Conservation (phyloP, 2,797 vertebrate species). For the Chelmon rostratus region DNA sequence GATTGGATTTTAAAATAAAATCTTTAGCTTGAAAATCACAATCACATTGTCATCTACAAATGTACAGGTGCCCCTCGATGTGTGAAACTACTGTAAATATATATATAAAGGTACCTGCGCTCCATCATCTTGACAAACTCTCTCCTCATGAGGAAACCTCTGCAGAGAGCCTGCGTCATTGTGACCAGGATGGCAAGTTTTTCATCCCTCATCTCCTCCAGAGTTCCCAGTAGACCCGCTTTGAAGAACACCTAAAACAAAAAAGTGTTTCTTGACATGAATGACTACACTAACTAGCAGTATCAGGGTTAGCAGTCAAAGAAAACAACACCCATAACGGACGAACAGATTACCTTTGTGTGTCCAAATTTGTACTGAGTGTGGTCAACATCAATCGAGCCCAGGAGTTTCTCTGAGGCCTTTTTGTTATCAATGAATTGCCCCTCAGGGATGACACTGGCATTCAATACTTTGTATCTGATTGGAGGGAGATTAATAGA, state of each 20-base stretch:
- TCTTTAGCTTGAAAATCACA: background rate
- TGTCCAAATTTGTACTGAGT: slow-evolving; percentile 92
- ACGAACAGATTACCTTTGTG: slow-evolving; percentile 85
- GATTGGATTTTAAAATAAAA: background rate
- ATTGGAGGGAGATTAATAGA: background rate
- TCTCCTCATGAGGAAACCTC: slow-evolving; percentile 88
- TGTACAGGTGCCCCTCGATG: background rate
- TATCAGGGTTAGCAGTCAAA: background rate
- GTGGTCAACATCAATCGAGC: slow-evolving; percentile 89
- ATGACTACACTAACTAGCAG: background rate
- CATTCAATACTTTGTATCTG: slow-evolving; percentile 92
- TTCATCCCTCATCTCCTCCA: slow-evolving; percentile 92
- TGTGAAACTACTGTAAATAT: background rate
- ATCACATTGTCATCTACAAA: background rate
- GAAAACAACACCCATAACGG: background rate
- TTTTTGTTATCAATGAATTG: slow-evolving; percentile 94
- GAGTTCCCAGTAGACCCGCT: slow-evolving; percentile 87
- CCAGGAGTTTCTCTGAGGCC: slow-evolving; percentile 91
- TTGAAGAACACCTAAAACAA: slow-evolving; percentile 91
- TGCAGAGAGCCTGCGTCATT: slow-evolving; percentile 87
- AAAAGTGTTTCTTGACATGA: background rate
- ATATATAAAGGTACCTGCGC: slow-evolving; percentile 83
- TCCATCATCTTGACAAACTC: slow-evolving; percentile 89
- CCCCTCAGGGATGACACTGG: slow-evolving; percentile 91
- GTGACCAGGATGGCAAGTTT: slow-evolving; percentile 89